Conservation (phyloP, 2,113 vertebrate species). For the Callorhinus ursinus region DNA sequence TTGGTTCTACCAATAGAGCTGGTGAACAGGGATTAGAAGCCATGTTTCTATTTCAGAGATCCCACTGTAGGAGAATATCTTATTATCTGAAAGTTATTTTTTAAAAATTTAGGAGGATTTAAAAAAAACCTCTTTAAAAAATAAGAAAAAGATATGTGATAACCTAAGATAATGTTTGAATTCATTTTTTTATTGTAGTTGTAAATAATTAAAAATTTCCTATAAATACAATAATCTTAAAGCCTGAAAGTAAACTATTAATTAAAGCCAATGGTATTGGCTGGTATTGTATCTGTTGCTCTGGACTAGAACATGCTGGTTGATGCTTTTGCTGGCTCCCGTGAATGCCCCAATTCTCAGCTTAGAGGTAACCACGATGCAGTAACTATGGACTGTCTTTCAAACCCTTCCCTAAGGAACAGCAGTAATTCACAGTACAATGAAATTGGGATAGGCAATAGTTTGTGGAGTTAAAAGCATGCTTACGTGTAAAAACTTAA, state of each 20-base stretch:
- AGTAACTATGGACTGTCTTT: background rate
- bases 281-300: background rate
- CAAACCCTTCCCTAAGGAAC: background rate
- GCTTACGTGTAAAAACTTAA: background rate
- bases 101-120: background rate
- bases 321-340: background rate
- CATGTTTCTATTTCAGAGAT: constrained; percentile 7
- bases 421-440: background rate
- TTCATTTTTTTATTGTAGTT: constrained; percentile 22
- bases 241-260: background rate
- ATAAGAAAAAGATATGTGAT: background rate
- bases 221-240: constrained; percentile 8
- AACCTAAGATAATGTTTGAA: background rate
- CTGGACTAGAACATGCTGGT: constrained; percentile 1
- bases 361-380: background rate
- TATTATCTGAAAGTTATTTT: constrained; percentile 9
- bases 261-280: constrained; percentile 12
- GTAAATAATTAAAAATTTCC: background rate
- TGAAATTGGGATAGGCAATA: background rate
- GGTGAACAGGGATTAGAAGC: background rate
- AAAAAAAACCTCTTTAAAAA: background rate
- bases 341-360: background rate
- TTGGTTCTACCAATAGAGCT: background rate
- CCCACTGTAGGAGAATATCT: background rate
- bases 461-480: background rate